Evolutionary conservation across 2,797 vertebrate species (phyloP).

Genomic region (Pristis pectinata): DNA sequence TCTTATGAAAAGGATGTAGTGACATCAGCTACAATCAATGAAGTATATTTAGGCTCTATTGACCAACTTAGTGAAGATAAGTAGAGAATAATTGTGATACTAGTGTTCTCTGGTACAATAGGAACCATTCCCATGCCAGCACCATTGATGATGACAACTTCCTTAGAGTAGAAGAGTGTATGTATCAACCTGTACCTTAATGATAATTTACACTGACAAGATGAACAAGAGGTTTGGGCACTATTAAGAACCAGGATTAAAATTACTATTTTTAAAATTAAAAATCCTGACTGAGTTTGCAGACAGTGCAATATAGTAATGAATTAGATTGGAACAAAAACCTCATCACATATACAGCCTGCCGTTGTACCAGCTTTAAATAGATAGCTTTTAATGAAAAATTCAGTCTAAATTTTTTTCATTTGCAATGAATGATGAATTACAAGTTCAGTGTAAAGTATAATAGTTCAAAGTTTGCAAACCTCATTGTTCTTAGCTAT

Average conservation of each 20-base stretch:
- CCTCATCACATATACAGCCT: background rate
- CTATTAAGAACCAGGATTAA: background rate
- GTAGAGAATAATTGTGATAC: background rate
- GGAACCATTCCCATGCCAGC: background rate
- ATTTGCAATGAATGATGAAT: background rate
- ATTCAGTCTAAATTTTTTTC: background rate
- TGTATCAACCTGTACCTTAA: background rate
- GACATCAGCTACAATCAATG: background rate
- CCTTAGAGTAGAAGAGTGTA: background rate
- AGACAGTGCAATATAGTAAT: background rate
- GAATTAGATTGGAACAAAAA: background rate
- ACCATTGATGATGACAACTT: background rate
- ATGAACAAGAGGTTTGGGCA: background rate
- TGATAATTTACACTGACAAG: background rate
- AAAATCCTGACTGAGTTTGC: background rate
- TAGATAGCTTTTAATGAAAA: background rate
- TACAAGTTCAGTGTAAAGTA: background rate
- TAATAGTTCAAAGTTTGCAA: background rate
- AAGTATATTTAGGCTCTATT: background rate
- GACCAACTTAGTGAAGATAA: background rate
- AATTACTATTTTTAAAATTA: background rate
- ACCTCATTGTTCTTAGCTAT: background rate
- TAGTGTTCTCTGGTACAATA: background rate
- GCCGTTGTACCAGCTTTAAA: background rate
- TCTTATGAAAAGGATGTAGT: background rate